Base-by-base conservation (phyloP, 92 coral and sea anemone genomes). In the Scolanthus callimorphus region DNA sequence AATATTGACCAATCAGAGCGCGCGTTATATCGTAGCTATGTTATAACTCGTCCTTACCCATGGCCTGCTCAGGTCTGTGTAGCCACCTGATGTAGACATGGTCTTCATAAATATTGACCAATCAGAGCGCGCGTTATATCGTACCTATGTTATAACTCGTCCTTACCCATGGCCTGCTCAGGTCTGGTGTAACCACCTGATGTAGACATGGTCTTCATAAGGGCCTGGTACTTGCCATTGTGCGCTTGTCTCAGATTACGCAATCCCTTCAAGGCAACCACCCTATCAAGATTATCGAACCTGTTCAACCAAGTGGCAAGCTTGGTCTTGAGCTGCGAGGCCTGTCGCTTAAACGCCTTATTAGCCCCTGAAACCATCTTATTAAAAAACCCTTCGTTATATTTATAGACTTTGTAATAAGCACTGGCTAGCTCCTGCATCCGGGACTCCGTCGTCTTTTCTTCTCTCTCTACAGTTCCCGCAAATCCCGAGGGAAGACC, bases 391-490 rank as follows among this genome's bases (percentile, higher is more conserved):
- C 31, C 52, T 2, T 63, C 17, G 70, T 81, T 81, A 59, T 75
- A 71, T 59, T 70, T 81, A 51, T 20, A 56, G 26, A 86, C 79
- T 60, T 86, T 70, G 78, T 38, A 65, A 66, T 71, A 73, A 0
- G 84, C 80, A 24, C 84, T 61, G 57, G 77, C 88, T 13, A 76
- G 57, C 46, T 86, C 95, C 52, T 66, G 85, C 73, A 81, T 70
- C 34, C 52, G 58, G 34, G 26, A 81, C 20, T 51, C 23, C 15
- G 34, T 20, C 22, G 56, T 50, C 3, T 24, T 34, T 57, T 73
- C 77, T 1, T 41, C 21, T 28, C 19, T 34, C 11, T 20, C 27
- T 15, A 70, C 81, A 15, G 27, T 15, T 11, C 3, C n/a, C 12
- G 13, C 77, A 55, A 86, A 71, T 34, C 27, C 12, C 8, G 4